Evolutionary conservation across 2,113 vertebrate genomes (phyloP).

Genomic region (Meleagris gallopavo): DNA sequence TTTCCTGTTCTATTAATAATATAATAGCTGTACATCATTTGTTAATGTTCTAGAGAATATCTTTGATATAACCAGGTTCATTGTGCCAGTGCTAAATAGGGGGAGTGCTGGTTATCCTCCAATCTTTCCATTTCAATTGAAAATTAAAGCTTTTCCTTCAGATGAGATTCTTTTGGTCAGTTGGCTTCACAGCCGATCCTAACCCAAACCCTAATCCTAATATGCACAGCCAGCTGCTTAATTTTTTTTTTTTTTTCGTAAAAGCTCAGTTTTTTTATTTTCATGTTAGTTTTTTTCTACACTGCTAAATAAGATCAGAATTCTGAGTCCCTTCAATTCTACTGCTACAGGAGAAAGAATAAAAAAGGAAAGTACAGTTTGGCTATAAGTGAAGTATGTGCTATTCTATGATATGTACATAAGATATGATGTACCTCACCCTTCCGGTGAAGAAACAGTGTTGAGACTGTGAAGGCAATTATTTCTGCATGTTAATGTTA

Average conservation of each 20-base stretch:
- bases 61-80: not conserved
- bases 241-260: conserved; percentile 40
- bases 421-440: too few species aligned
- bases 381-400: accelerated
- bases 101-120: not conserved
- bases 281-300: not conserved
- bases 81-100: not conserved
- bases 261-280: not conserved
- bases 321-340: not conserved
- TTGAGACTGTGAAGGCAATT: not conserved
- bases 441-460: not conserved
- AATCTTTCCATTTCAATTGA: not conserved
- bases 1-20: not conserved
- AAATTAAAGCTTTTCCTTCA: not conserved
- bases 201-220: too few species aligned
- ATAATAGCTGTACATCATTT: not conserved
- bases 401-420: not conserved
- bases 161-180: not conserved
- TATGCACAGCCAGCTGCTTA: conserved; percentile 46
- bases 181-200: not conserved
- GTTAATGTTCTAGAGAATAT: not conserved
- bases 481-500: not conserved
- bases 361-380: not conserved
- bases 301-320: not conserved
- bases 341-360: not conserved